Conservation (phyloP, 2,797 vertebrate genomes). For the Odontamblyopus rebecca region DNA sequence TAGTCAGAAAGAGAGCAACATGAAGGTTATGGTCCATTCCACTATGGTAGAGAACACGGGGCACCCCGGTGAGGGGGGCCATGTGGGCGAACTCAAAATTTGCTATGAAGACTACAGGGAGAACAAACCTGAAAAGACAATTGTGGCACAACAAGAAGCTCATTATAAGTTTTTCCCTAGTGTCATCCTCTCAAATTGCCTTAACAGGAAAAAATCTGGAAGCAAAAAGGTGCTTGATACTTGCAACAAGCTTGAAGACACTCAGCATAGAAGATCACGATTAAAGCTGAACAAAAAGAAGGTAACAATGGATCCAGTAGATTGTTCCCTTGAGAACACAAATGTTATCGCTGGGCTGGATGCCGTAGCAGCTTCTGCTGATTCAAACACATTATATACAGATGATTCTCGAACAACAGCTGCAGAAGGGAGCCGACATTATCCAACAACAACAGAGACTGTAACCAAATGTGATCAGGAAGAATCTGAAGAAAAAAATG, state of each 20-base stretch:
- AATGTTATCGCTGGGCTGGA: slow-evolving; percentile 67
- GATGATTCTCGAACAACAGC: slow-evolving; percentile 30
- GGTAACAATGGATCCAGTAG: slow-evolving; percentile 63
- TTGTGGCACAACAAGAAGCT: slow-evolving; percentile 92
- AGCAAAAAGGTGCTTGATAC: slow-evolving; percentile 65
- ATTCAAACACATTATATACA: slow-evolving; percentile 33
- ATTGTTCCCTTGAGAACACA: slow-evolving; percentile 77
- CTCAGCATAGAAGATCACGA: slow-evolving; percentile 81
- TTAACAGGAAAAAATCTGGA: slow-evolving; percentile 83
- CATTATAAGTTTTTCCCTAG: slow-evolving; percentile 99
- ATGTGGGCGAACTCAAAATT: slow-evolving; percentile 94
- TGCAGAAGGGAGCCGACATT: slow-evolving; percentile 17
- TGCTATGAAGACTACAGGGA: slow-evolving; percentile 98
- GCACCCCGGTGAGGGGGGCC: slow-evolving; percentile 82
- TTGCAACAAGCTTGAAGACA: slow-evolving; percentile 78
- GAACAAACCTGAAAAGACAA: slow-evolving; percentile 90
- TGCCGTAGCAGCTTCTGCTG: slow-evolving; percentile 25
- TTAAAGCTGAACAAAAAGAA: slow-evolving; percentile 87
- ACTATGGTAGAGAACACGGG: slow-evolving; percentile 61
- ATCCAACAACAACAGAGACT: background rate
- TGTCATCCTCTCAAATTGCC: slow-evolving; percentile 98
- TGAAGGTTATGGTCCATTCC: slow-evolving; percentile 57
- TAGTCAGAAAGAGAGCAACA: slow-evolving; percentile 66
- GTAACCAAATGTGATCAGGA: slow-evolving; percentile 20
- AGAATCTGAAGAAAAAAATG: slow-evolving; percentile 19